phyloP scores from a whole-genome alignment of 2,888 invertebrate genomes.

The Pheosia gnoma region DNA sequence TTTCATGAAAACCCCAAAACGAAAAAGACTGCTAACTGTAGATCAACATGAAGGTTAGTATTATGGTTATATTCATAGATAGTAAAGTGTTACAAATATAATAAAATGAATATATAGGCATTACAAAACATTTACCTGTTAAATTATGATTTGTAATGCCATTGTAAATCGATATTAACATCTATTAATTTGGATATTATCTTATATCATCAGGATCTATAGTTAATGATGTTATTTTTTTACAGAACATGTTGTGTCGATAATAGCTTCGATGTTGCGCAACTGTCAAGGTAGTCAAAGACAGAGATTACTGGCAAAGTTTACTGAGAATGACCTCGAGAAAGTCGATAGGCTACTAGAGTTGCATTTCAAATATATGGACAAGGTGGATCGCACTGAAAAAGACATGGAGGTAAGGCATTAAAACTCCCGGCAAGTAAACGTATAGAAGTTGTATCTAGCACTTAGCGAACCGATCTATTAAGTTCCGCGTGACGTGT shows the following conservation, averaged over 20 bases:
- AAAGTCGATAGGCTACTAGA: constrained; percentile 98
- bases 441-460: too few species aligned
- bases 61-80: too few species aligned
- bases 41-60: constrained; percentile 93
- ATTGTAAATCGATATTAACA: too few species aligned
- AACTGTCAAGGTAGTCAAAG: constrained; percentile 96
- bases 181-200: too few species aligned
- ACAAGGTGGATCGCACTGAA: constrained; percentile 94
- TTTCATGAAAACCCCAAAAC: constrained; percentile 99
- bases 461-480: too few species aligned
- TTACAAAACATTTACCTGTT: too few species aligned
- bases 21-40: constrained; percentile 90
- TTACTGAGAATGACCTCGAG: constrained; percentile 98
- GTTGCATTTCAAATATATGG: constrained; percentile 97
- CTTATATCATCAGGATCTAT: background rate
- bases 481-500: too few species aligned
- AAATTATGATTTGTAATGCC: too few species aligned
- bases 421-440: background rate
- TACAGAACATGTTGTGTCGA: constrained; percentile 95
- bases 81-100: too few species aligned
- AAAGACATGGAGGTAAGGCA: constrained; percentile 86
- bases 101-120: too few species aligned
- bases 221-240: constrained; percentile 15
- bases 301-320: constrained; percentile 96
- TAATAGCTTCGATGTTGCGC: constrained; percentile 95